Conservation (phyloP, 35 echinoderm and acorn worm genomes). For the Lytechinus pictus region DNA sequence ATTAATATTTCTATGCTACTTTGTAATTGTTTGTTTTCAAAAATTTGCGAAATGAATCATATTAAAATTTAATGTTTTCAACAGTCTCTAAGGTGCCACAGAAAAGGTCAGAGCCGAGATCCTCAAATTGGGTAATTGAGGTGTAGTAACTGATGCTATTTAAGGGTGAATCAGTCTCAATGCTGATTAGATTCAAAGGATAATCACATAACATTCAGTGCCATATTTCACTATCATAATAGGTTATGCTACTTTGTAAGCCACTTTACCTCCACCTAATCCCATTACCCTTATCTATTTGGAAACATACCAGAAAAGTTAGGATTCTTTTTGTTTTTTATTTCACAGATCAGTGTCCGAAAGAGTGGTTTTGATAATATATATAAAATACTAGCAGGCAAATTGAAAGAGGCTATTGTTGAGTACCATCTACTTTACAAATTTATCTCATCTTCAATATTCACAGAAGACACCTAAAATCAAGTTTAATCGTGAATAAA, state of each 20-base stretch:
- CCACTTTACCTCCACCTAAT: too few relatives aligned
- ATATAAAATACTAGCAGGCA: too few relatives aligned
- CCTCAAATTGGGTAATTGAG: conserved; percentile 90
- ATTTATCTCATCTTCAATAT: background rate
- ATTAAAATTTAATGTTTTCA: conserved; percentile 32
- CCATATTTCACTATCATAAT: too few relatives aligned
- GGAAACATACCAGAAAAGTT: background rate
- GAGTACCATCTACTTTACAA: background rate
- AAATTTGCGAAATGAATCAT: too few relatives aligned
- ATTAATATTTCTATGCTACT: too few relatives aligned
- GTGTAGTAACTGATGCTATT: conserved; percentile 97
- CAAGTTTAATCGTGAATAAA: background rate
- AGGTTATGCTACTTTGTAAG: too few relatives aligned
- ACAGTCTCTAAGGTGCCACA: conserved; percentile 77
- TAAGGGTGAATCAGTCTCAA: conserved; percentile 97
- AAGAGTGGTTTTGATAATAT: too few relatives aligned
- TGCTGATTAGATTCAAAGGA: conserved; percentile 56
- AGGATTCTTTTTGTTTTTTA: background rate
- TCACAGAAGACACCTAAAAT: background rate
- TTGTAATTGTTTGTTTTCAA: too few relatives aligned
- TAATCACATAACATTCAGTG: background rate
- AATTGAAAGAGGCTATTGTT: too few relatives aligned
- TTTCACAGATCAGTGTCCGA: background rate
- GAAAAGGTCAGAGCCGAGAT: conserved; percentile 74
- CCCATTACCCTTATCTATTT: background rate